A percentile compares a stretch with the other conserved stretches of the same genome.
Evolutionary conservation across 2,113 vertebrate genomes (phyloP).

Genomic region (Rallus limicola): DNA sequence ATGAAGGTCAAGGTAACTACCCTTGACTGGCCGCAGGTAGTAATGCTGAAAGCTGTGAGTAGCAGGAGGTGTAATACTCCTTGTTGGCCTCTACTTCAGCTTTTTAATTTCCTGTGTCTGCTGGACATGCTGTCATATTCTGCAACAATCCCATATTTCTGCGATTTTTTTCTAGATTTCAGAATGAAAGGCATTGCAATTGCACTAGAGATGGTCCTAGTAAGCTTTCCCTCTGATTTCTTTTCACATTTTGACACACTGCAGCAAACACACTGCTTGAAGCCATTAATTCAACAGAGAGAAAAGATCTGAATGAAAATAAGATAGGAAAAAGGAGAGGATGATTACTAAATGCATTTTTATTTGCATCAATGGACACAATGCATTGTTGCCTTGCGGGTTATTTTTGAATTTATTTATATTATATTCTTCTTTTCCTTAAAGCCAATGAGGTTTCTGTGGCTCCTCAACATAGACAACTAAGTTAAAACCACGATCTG

Average conservation of each 20-base stretch:
- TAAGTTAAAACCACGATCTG: not conserved
- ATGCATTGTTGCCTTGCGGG: not conserved
- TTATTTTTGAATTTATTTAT: not conserved
- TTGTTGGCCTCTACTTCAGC: not conserved
- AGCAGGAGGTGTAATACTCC: not conserved
- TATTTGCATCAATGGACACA: not conserved
- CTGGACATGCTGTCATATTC: not conserved
- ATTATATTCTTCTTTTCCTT: not conserved
- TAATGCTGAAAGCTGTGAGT: not conserved
- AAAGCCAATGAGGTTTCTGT: not conserved
- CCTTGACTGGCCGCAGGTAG: not conserved
- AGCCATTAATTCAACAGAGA: not conserved
- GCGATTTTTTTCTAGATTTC: not conserved
- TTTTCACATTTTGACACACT: not conserved
- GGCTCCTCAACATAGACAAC: not conserved
- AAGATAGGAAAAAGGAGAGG: not conserved
- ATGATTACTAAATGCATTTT: not conserved
- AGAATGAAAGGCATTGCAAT: not conserved
- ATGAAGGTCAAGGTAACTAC: not conserved
- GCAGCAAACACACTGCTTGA: not conserved
- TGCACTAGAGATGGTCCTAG: not conserved
- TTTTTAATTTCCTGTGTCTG: not conserved
- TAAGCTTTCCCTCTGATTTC: not conserved
- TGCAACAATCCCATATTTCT: not conserved
- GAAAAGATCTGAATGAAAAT: not conserved